Evolutionary conservation across 64 coral and sea anemone species (phyloP), one percentile per base, ranked within the genome.

Genomic region (Pocillopora damicornis): DNA sequence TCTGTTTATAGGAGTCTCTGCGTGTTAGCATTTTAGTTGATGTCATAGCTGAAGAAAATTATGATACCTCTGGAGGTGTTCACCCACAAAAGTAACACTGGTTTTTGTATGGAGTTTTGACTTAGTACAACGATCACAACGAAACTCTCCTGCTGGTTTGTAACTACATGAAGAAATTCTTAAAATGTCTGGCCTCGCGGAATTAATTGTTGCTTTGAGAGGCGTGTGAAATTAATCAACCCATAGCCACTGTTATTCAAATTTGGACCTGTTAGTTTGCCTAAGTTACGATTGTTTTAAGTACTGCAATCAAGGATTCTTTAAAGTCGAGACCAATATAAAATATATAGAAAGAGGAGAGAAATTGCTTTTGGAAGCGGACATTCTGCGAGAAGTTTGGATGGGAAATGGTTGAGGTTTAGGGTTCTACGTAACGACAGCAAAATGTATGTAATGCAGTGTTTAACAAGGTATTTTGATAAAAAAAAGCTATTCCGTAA

Each of bases 1-100:
- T 63, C 35, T 77, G 60, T 37, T 89, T 89, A 22, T 66, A 79
- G 0, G 87, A 79, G 26, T 89, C 87, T 66, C 75, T 64, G 61
- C 63, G 61, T 20, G 38, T 88, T 16, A 88, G 35, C 86, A 76
- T 88, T 59, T 75, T 57, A 16, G 4, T 18, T 11, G 17, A 18
- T 66, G 1, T 22, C 13, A 13, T 15, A 16, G 61, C 36, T 30
- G 17, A 14, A 56, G 42, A 2, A 51, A 7, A 51, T 51, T 51
- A 4, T 30, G 2, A 51, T 51, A 51, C 42, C 42, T 51, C 42
- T 4, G 7, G 42, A 51, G 42, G 42, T 51, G 42, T 2, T 51
- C 42, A 51, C 42, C 7, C 42, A 51, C 42, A 51, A 7, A 51
- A 51, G 42, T 7, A 51, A 51, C 42, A 51, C 7, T 2, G 3